Base-by-base conservation (phyloP, 1,140 invertebrate species). In the Cyphomyrmex costatus region DNA sequence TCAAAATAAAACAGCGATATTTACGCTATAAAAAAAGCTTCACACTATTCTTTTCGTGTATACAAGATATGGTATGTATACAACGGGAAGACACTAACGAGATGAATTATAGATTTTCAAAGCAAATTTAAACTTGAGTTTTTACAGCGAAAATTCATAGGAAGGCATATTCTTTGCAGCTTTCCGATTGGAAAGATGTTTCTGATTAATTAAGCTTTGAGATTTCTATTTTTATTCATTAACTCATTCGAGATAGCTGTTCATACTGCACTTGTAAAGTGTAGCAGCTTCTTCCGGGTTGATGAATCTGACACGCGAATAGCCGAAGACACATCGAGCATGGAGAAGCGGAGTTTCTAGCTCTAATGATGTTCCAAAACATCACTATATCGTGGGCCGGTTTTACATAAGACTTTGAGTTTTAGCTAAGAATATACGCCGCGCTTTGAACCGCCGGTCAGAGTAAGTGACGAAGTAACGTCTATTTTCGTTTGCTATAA, bases 341-440 rank as follows among this genome's bases (percentile, higher is more conserved):
- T 36, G 56, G 77, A 88, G n/a, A 80, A 83, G 51, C 6, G 36
- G 8, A 42, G 21, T 77, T 42, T 51, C 58, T 33, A 30, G 46
- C 56, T 12, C 56, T 82, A 89, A 88, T 84, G 74, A 90, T 56
- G 83, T 60, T 70, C 60, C 82, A 58, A 21, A 82, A 76, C 61
- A 80, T 79, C 60, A 82, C 71, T 91, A 83, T 73, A 58, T 6
- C 53, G 60, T 46, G 36, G 14, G 14, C 63, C 56, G 65, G 56
- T 87, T 91, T 92, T 92, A 92, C 86, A 87, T 92, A 92, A 92
- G 88, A 78, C 65, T 88, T 87, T 66, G 91, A 85, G 70, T 89
- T 89, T 92, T 80, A 53, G 65, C 84, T 91, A 91, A 91, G 88
- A 92, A 92, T 92, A 92, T 92, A 84, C 87, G 51, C 30, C 80